phyloP scores from a whole-genome alignment of 2,888 invertebrate genomes.

The Netelia fuscicornis region DNA sequence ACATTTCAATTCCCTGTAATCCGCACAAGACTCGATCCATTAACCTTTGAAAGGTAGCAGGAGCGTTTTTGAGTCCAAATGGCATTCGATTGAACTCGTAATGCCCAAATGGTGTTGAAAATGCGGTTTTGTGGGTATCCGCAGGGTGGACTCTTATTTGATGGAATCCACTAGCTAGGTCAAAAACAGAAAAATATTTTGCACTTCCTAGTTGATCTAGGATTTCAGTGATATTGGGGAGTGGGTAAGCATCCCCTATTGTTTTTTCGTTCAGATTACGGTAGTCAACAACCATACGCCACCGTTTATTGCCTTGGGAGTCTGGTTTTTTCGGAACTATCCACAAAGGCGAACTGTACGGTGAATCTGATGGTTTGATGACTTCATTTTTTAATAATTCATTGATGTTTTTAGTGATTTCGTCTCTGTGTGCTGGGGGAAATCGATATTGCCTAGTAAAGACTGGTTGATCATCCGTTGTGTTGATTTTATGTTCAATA shows the following conservation, averaged over 20 bases:
- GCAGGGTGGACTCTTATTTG: conserved; percentile 3
- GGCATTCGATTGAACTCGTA: conserved; percentile 34
- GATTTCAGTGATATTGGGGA: too few species aligned
- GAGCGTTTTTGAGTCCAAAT: conserved; percentile 39
- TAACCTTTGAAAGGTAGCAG: conserved; percentile 32
- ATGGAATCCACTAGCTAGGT: neutral
- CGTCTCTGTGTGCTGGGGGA: conserved; percentile 33
- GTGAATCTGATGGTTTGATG: neutral
- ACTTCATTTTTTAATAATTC: neutral
- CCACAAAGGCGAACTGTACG: neutral
- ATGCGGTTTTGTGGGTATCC: conserved; percentile 30
- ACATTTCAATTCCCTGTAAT: conserved; percentile 35
- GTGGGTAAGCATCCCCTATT: conserved; percentile 21
- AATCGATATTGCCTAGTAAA: conserved; percentile 36
- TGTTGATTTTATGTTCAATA: conserved; percentile 19
- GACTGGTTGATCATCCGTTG: conserved; percentile 30
- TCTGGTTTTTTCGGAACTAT: too few species aligned
- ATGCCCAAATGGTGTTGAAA: conserved; percentile 30
- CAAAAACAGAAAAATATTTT: too few species aligned
- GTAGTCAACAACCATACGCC: too few species aligned
- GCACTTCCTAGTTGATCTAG: too few species aligned
- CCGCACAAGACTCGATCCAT: conserved; percentile 21
- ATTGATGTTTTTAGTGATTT: conserved; percentile 3
- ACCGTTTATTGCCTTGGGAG: too few species aligned
- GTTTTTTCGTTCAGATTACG: too few species aligned